Evolutionary conservation across 2,113 vertebrate genomes (phyloP).

Genomic region (Peromyscus polionotus): DNA sequence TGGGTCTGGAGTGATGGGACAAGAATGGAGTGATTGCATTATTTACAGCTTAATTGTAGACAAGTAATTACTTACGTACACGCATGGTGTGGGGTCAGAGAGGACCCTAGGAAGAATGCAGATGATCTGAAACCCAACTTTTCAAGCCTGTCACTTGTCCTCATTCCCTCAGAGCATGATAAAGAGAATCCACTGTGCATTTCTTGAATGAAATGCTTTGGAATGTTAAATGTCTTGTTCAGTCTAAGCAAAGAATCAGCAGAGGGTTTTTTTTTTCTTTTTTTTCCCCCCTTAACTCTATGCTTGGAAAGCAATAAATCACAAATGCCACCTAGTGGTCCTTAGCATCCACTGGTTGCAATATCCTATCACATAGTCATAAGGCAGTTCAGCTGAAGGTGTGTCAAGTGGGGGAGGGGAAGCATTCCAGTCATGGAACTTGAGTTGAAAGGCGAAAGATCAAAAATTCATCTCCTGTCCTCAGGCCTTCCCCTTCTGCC

Average conservation of each 20-base stretch:
- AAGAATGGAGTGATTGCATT: constrained; percentile 92
- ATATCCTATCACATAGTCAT: not conserved
- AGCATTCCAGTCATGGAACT: not conserved
- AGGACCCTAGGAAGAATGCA: constrained; percentile 80
- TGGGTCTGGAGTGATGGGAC: constrained; percentile 89
- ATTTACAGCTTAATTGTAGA: constrained; percentile 92
- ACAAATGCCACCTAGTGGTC: constrained; percentile 91
- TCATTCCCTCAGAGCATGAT: constrained; percentile 57
- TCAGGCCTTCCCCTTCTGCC: no score
- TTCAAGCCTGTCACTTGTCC: constrained; percentile 60
- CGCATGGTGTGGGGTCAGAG: constrained; percentile 85
- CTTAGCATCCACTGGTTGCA: constrained; percentile 70
- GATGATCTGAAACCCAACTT: constrained; percentile 81
- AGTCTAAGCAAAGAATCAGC: constrained; percentile 78
- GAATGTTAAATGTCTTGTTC: constrained; percentile 83
- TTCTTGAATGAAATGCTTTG: constrained; percentile 81
- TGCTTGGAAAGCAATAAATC: constrained; percentile 87
- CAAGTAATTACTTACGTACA: constrained; percentile 89
- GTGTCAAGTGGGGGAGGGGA: not conserved
- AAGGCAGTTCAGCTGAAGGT: not conserved
- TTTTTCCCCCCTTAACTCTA: not conserved
- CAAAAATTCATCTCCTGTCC: not conserved
- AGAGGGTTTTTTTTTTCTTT: not conserved
- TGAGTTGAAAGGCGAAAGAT: not conserved
- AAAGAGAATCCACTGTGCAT: constrained; percentile 71